These are phyloP conservation scores for Limenitis camilla DNA, from an alignment of 2,888 invertebrate species.

Conservation along the genomic window DNA sequence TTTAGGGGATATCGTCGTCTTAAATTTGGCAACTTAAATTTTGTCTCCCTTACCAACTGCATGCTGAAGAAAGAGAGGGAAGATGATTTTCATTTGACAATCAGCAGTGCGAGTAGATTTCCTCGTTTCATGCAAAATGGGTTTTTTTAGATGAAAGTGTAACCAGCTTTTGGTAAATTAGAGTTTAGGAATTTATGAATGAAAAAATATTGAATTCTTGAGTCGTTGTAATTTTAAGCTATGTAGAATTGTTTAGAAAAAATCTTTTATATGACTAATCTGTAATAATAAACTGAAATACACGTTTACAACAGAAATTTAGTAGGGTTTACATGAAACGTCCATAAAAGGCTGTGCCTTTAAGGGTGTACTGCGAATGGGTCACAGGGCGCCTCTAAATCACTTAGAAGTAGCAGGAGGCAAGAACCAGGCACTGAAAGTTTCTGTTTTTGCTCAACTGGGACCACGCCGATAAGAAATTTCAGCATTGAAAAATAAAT, in stretches of 20 bases:
- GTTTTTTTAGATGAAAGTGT: neutral
- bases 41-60: conserved; percentile 41
- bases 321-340: conserved; percentile 9
- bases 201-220: neutral
- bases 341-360: conserved; percentile 20
- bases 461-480: conserved; percentile 32
- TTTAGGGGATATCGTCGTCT: conserved; percentile 64
- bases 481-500: neutral
- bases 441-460: conserved; percentile 58
- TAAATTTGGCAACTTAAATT: conserved; percentile 47
- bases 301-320: neutral
- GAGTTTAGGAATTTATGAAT: neutral
- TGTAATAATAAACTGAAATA: neutral
- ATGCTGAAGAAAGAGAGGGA: conserved; percentile 39
- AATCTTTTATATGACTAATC: neutral
- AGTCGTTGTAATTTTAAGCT: too few relatives aligned
- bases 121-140: conserved; percentile 10
- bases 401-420: conserved; percentile 60
- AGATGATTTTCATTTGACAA: conserved; percentile 27
- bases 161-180: neutral
- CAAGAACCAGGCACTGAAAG: conserved; percentile 45
- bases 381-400: conserved; percentile 64
- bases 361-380: conserved; percentile 33
- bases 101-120: conserved; percentile 15
- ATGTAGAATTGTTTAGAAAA: too few relatives aligned